phyloP scores from a whole-genome alignment of 2,888 invertebrate species.

The Diachrysia chrysitis region DNA sequence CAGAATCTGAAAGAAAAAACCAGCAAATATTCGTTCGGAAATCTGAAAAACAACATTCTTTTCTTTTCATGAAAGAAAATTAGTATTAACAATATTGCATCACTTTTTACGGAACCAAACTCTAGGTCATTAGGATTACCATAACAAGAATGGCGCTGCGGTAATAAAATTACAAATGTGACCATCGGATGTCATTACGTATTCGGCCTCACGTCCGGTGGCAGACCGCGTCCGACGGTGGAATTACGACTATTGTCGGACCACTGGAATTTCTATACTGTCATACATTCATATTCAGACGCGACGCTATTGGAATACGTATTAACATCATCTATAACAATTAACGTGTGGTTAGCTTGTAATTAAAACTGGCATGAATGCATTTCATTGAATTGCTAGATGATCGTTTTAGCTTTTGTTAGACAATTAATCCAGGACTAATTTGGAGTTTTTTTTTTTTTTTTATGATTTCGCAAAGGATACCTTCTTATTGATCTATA shows the following conservation, averaged over 20 bases:
- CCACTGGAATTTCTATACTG: constrained; percentile 53
- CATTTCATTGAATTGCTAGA: constrained; percentile 13
- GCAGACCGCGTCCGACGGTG: constrained; percentile 58
- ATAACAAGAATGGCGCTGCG: constrained; percentile 74
- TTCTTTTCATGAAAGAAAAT: constrained; percentile 28
- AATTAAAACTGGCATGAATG: constrained; percentile 34
- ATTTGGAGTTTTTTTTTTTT: too few relatives aligned
- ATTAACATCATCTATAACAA: constrained; percentile 40
- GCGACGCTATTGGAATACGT: constrained; percentile 47
- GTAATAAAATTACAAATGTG: constrained; percentile 83
- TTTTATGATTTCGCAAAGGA: too few relatives aligned
- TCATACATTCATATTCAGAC: constrained; percentile 45
- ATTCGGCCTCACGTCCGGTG: constrained; percentile 78
- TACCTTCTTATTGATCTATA: too few relatives aligned
- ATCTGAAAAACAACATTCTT: constrained; percentile 15
- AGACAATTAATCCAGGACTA: too few relatives aligned
- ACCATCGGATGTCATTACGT: constrained; percentile 78
- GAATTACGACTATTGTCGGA: constrained; percentile 72
- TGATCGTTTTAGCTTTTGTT: background rate
- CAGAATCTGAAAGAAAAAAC: background rate
- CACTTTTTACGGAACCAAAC: constrained; percentile 59
- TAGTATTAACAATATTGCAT: constrained; percentile 39
- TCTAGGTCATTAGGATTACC: constrained; percentile 72
- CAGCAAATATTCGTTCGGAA: background rate
- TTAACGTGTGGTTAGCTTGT: constrained; percentile 41